Conservation (phyloP, 2,888 invertebrate genomes). For the Periphyllus acericola region DNA sequence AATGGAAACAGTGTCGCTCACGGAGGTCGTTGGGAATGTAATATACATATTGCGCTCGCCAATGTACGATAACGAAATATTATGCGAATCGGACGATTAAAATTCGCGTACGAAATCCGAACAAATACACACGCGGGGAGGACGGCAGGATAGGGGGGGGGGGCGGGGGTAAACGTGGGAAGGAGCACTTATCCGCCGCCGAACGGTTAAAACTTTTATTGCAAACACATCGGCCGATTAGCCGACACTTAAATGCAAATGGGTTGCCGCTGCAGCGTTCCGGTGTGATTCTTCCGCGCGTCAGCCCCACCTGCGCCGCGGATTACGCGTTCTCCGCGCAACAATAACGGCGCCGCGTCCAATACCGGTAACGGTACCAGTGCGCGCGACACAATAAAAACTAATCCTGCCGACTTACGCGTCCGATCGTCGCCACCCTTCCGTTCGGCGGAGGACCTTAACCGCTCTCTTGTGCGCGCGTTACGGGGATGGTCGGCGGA, state of each 20-base stretch:
- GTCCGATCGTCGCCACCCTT: constrained; percentile 41
- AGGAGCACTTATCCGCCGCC: constrained; percentile 5
- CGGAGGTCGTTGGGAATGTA: not conserved
- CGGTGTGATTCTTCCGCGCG: not conserved
- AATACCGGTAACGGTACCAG: too few species aligned
- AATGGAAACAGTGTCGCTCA: constrained; percentile 7
- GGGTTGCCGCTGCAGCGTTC: not conserved
- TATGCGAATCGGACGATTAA: constrained; percentile 34
- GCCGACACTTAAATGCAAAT: constrained; percentile 58
- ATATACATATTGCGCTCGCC: too few species aligned
- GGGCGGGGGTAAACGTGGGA: too few species aligned
- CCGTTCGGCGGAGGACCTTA: constrained; percentile 5
- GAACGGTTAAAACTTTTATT: constrained; percentile 49
- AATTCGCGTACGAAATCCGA: constrained; percentile 12
- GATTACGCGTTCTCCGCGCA: constrained; percentile 45
- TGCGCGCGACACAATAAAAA: constrained; percentile 44
- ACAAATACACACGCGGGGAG: not conserved
- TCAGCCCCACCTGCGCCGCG: not conserved
- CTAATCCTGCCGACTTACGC: constrained; percentile 54
- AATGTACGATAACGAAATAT: not conserved
- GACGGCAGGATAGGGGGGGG: too few species aligned
- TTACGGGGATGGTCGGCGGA: not conserved
- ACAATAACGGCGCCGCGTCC: constrained; percentile 15
- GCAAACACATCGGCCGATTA: constrained; percentile 40
- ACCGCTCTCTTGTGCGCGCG: not conserved